phyloP scores from a whole-genome alignment of 2,888 invertebrate species.

The Brachycybe producta region DNA sequence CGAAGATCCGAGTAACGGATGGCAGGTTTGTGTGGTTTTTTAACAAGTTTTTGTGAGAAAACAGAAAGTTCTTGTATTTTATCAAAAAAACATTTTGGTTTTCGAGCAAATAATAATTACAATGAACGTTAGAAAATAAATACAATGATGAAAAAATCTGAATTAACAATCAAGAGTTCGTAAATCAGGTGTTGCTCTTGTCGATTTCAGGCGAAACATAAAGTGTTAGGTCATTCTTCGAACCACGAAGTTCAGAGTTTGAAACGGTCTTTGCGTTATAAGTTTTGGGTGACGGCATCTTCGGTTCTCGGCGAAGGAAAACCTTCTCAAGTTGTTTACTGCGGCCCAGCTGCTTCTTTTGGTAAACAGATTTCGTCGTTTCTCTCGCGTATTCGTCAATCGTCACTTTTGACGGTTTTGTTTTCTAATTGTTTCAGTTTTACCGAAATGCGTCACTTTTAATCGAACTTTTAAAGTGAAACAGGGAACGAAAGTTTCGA shows the following conservation, averaged over 20 bases:
- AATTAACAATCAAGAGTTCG: not conserved
- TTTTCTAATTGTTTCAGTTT: constrained; percentile 3
- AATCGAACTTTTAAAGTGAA: constrained; percentile 5
- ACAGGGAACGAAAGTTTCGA: constrained; percentile 1
- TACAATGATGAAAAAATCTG: not conserved
- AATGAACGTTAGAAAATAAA: too few species aligned
- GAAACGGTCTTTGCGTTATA: constrained; percentile 28
- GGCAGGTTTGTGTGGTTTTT: constrained; percentile 12
- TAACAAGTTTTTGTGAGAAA: not conserved
- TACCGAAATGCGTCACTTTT: constrained; percentile 15
- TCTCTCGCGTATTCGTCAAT: not conserved
- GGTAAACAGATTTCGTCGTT: not conserved
- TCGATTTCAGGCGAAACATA: constrained; percentile 12
- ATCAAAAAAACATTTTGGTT: too few species aligned
- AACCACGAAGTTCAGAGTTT: constrained; percentile 28
- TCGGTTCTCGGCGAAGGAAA: constrained; percentile 34
- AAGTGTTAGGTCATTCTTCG: constrained; percentile 13
- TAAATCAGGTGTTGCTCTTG: not conserved
- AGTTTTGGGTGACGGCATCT: constrained; percentile 32
- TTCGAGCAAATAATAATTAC: too few species aligned
- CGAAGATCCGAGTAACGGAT: constrained; percentile 18
- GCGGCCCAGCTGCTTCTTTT: constrained; percentile 14
- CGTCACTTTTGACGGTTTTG: not conserved
- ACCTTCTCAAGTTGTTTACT: constrained; percentile 24
- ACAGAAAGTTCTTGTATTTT: not conserved